Evolutionary conservation across 2,888 invertebrate species (phyloP).

Genomic region (Dicranocentrus wangi): DNA sequence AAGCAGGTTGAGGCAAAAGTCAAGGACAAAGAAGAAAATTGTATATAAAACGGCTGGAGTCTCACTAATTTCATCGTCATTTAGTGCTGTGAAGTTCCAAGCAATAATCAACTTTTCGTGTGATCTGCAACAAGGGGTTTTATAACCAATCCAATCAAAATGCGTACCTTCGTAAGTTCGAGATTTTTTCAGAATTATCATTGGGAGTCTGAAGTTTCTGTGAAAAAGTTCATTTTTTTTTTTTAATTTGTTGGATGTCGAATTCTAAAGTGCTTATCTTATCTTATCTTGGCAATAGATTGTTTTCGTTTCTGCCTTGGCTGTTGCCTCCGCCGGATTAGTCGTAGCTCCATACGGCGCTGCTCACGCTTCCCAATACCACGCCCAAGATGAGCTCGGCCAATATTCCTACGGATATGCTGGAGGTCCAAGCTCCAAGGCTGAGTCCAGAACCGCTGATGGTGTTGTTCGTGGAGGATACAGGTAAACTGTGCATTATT

Average conservation of each 20-base stretch:
- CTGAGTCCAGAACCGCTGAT: constrained; percentile 75
- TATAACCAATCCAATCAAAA: constrained; percentile 50
- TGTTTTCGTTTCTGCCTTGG: constrained; percentile 69
- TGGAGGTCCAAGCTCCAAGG: constrained; percentile 79
- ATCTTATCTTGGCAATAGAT: constrained; percentile 54
- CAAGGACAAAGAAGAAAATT: constrained; percentile 40
- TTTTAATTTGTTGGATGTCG: neutral
- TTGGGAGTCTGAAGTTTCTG: neutral
- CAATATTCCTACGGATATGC: constrained; percentile 68
- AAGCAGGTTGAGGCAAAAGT: neutral
- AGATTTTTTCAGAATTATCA: neutral
- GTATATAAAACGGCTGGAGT: constrained; percentile 44
- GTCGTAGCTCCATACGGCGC: constrained; percentile 67
- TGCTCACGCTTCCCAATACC: constrained; percentile 75
- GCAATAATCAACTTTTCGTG: constrained; percentile 8
- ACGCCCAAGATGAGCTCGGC: constrained; percentile 78
- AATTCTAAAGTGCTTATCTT: neutral
- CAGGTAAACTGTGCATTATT: too few species aligned
- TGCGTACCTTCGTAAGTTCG: constrained; percentile 57
- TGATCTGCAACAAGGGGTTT: constrained; percentile 41
- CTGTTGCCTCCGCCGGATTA: constrained; percentile 64
- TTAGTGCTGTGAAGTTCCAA: constrained; percentile 48
- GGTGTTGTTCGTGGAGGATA: constrained; percentile 68
- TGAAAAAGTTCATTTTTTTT: too few species aligned
- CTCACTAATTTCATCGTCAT: constrained; percentile 28